A percentile compares a stretch with the other conserved stretches of the same genome.
These are phyloP conservation scores for Hydractinia echinata DNA, from an alignment of 30 jellyfish, hydroid and myxozoan genomes.

Conservation along the genomic window DNA sequence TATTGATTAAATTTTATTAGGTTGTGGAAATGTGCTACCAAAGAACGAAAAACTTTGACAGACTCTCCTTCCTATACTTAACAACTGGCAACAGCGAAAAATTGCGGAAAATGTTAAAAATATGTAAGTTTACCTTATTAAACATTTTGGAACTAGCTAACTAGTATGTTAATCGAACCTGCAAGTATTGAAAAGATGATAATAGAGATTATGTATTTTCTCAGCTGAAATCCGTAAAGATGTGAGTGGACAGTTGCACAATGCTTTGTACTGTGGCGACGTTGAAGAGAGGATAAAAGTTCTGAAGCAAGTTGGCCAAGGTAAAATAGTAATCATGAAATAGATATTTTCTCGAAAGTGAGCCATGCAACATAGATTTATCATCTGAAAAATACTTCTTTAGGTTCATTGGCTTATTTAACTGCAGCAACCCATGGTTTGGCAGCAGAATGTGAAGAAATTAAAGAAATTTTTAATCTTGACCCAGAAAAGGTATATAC, in stretches of 20 bases:
- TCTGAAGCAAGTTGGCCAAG: conserved; percentile 95
- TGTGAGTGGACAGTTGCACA: conserved; percentile 93
- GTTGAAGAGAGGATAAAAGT: conserved; percentile 84
- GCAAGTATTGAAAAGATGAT: no score
- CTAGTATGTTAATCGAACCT: background rate
- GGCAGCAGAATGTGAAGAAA: conserved; percentile 80
- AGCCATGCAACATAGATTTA: background rate
- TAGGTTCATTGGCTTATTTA: conserved; percentile 85
- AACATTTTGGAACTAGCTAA: background rate
- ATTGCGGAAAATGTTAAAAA: conserved; percentile 77
- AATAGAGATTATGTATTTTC: background rate
- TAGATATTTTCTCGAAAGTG: no score
- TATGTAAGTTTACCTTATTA: conserved; percentile 53
- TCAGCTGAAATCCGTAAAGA: conserved; percentile 92
- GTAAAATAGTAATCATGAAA: conserved; percentile 5
- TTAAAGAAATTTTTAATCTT: conserved; percentile 61
- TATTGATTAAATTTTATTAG: conserved; percentile 13
- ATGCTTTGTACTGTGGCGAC: conserved; percentile 88
- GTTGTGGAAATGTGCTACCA: conserved; percentile 98
- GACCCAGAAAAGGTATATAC: conserved; percentile 72
- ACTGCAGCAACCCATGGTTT: conserved; percentile 99
- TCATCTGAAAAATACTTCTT: background rate
- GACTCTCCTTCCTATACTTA: conserved; percentile 77
- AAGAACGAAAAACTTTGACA: conserved; percentile 80
- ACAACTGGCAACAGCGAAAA: conserved; percentile 92